Base-by-base conservation (phyloP, 1,140 invertebrate genomes). In the Macrotrachela quadricornifera region DNA sequence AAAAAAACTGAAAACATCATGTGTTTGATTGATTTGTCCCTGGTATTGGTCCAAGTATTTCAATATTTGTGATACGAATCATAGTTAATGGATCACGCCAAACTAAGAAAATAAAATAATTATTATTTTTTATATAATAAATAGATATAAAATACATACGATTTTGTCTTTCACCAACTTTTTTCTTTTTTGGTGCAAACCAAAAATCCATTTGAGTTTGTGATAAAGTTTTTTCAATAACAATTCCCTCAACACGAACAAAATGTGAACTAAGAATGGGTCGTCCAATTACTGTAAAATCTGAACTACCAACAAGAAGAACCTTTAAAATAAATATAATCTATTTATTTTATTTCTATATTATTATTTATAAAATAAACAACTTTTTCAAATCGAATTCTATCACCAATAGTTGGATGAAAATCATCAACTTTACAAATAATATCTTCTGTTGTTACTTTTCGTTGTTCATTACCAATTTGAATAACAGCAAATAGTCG, bases 401-500 rank as follows among this genome's bases (percentile, higher is more conserved):
- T 69, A 64, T 91, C 85, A 0, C 84, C 84, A 57, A 79, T 74
- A 46, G 76, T 77, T 11, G 85, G 85, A 15, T 81, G 77, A 79
- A 85, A 88, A 58, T 80, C 77, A 1, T 80, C 80, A 64, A 84
- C 77, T 8, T 91, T 70, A 1, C 87, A 70, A 42, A 94, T 74
- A 1, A 91, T 68, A 70, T 92, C 87, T 46, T 81, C 84, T 42
- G 79, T 73, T 4, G 85, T 91, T 0, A 92, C 71, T 72, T 86
- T 83, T 62, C 79, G 81, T 63, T 91, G 86, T 66, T 80, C 82
- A 4, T 84, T 83, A 57, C 76, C 71, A 11, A 90, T 54, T 59
- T 85, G 78, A 6, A 91, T 74, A 9, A 91, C 75, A 10, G 85
- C 85, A 74, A 91, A 92, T 45, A 86, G 71, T 46, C 85, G 71